A percentile compares a stretch with the other conserved stretches of the same genome.
Conservation (phyloP, 2,888 invertebrate genomes). For the Tigriopus californicus region DNA sequence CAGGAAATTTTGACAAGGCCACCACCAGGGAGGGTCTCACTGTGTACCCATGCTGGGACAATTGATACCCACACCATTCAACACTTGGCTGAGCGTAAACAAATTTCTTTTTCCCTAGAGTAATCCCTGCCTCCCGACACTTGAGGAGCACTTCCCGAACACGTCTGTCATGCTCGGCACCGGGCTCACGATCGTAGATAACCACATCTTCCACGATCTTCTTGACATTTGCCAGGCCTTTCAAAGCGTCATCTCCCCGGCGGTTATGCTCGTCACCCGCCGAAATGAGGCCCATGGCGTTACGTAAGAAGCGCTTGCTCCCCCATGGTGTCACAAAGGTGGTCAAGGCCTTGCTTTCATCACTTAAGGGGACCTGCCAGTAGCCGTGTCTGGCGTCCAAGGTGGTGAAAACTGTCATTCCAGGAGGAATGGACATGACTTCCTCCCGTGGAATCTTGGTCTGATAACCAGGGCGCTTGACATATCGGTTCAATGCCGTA, state of each 20-base stretch:
- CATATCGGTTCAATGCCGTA: neutral
- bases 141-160: neutral
- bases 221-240: neutral
- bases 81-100: neutral
- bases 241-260: conserved; percentile 7
- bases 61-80: neutral
- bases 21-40: neutral
- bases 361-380: neutral
- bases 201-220: conserved; percentile 5
- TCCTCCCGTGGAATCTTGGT: neutral
- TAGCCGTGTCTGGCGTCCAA: conserved; percentile 3
- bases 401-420: neutral
- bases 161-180: neutral
- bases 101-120: neutral
- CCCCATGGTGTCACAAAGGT: conserved; percentile 6
- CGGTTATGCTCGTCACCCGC: conserved; percentile 3
- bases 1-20: neutral
- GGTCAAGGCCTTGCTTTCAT: neutral
- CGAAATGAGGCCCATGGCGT: conserved; percentile 1
- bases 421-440: neutral
- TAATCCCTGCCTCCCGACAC: neutral
- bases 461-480: neutral
- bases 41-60: neutral
- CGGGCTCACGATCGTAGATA: neutral
- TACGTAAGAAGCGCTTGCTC: neutral